Evolutionary conservation across 2,797 vertebrate genomes (phyloP), one percentile per base, ranked within the genome.

Genomic region (Danio albolineatus): DNA sequence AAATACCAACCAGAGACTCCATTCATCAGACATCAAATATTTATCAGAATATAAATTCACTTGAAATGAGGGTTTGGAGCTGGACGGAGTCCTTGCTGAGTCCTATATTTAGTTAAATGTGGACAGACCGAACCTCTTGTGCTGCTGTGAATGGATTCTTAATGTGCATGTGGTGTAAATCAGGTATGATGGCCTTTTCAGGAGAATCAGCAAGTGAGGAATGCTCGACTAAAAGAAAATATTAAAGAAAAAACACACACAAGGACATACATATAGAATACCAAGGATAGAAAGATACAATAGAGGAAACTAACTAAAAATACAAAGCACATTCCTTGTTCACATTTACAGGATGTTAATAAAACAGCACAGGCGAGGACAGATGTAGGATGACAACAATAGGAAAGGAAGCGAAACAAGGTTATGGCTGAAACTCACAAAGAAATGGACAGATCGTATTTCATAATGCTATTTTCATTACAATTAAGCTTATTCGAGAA

Each of bases 11-110:
- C 57, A 54, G 53, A 69, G 53, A 69, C 71, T 83, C 73, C 73
- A 49, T 82, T 80, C 76, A 82, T 54, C 56, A 62, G 13, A 70
- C 62, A 85, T 85, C 78, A 83, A 83, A 85, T 85, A 85, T 85
- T 85, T 85, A 85, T 85, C 79, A 70, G 21, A 61, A 62, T 73
- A 73, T 78, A 83, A 81, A 83, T 81, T 74, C 59, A 61, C 16
- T 77, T 41, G 21, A 73, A 81, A 83, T 80, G 53, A 76, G 78
- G 57, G 44, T 78, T 82, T 80, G 43, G 73, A 74, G 78, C 57
- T 65, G 64, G 41, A 75, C 39, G 9, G 19, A 67, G 65, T 51
- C 12, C 66, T 41, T 17, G 61, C 53, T 76, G 72, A 78, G 36
- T 67, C 43, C 61, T 66, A 65, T 56, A 60, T 65, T 67, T 61